Conservation (phyloP, 30 jellyfish, hydroid and myxozoan genomes). For the Mastigias papua region DNA sequence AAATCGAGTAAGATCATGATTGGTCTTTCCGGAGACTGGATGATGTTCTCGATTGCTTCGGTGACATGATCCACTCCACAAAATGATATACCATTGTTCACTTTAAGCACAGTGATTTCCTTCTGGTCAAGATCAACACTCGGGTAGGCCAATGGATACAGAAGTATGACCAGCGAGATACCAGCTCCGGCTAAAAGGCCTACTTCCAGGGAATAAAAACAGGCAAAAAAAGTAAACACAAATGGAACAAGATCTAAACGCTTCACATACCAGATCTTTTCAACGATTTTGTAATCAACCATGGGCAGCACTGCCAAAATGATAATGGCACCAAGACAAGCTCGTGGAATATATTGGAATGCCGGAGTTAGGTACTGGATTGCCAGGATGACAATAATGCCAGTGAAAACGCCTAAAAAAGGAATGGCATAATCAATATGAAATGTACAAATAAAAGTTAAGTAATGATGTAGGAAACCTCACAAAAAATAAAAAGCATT, state of each 20-base stretch:
- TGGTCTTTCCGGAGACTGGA: slow-evolving; percentile 58
- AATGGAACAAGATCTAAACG: slow-evolving; percentile 69
- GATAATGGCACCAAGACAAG: slow-evolving; percentile 86
- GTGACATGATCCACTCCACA: slow-evolving; percentile 76
- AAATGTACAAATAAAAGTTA: too few species aligned
- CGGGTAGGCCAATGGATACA: slow-evolving; percentile 72
- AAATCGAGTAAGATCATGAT: slow-evolving; percentile 70
- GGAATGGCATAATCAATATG: background rate
- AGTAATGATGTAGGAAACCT: too few species aligned
- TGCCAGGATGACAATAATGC: slow-evolving; percentile 76
- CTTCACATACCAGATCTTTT: slow-evolving; percentile 58
- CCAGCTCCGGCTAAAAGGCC: slow-evolving; percentile 79
- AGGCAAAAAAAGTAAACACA: slow-evolving; percentile 57
- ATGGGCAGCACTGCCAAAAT: slow-evolving; percentile 78
- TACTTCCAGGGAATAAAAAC: slow-evolving; percentile 76
- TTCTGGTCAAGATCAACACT: slow-evolving; percentile 43
- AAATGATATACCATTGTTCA: slow-evolving; percentile 70
- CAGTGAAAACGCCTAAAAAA: slow-evolving; percentile 79
- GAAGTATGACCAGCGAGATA: slow-evolving; percentile 50
- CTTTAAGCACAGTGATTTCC: slow-evolving; percentile 60
- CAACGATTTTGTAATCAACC: slow-evolving; percentile 70
- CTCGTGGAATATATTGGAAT: slow-evolving; percentile 87
- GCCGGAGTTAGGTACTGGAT: slow-evolving; percentile 66
- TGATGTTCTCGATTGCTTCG: slow-evolving; percentile 47
- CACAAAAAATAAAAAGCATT: too few species aligned